A percentile compares a stretch with the other conserved stretches of the same genome.
phyloP scores from a whole-genome alignment of 2,113 vertebrate genomes.

The Holacanthus passer region DNA sequence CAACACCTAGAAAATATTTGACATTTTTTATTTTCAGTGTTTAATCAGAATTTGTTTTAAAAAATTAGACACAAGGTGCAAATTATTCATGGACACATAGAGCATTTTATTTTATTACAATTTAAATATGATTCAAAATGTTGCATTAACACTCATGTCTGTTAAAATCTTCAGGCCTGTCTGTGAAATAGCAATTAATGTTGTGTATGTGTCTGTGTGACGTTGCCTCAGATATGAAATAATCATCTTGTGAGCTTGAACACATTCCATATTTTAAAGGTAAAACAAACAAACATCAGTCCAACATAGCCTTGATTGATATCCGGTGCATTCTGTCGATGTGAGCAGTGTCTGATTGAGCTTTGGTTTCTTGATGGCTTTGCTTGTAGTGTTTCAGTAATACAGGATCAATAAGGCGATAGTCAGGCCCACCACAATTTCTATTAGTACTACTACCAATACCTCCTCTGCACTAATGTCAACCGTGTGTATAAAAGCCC shows the following conservation, averaged over 20 bases:
- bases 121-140: neutral
- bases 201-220: slow-evolving; percentile 1
- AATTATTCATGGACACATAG: neutral
- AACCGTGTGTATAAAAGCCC: slow-evolving; percentile 37
- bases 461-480: slow-evolving; percentile 37
- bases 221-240: slow-evolving; percentile 9
- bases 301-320: slow-evolving; percentile 34
- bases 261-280: slow-evolving; percentile 30
- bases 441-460: slow-evolving; percentile 41
- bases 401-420: slow-evolving; percentile 72
- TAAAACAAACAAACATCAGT: slow-evolving; percentile 3
- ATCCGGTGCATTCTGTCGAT: slow-evolving; percentile 30
- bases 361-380: slow-evolving; percentile 64
- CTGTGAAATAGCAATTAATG: neutral
- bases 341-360: slow-evolving; percentile 64
- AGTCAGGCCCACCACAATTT: slow-evolving; percentile 46
- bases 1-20: neutral
- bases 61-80: neutral
- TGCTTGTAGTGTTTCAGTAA: slow-evolving; percentile 58
- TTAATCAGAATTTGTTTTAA: neutral
- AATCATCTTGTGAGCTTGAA: neutral
- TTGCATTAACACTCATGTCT: neutral
- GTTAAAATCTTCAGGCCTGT: neutral
- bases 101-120: neutral
- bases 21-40: neutral